phyloP scores from a whole-genome alignment of 1,140 invertebrate species.

The Lerema accius region DNA sequence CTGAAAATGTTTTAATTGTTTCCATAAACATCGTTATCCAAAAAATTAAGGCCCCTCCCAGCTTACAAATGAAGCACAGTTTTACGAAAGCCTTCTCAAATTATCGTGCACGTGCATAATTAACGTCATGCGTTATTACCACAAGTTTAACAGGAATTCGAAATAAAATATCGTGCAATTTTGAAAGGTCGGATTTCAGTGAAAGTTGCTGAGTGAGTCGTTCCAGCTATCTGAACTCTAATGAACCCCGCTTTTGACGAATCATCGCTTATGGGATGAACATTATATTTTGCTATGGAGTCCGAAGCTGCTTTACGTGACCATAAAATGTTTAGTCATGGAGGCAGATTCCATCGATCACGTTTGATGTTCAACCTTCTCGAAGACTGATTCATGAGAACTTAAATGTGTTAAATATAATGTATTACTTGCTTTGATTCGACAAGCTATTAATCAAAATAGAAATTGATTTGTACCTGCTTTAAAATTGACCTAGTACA shows the following conservation, averaged over 20 bases:
- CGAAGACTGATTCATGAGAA: background rate
- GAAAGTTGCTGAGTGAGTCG: conserved; percentile 52
- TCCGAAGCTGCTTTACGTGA: conserved; percentile 36
- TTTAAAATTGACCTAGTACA: no score
- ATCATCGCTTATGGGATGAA: conserved; percentile 46
- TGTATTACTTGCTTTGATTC: background rate
- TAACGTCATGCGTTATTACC: conserved; percentile 11
- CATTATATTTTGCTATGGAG: conserved; percentile 34
- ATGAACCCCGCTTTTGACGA: conserved; percentile 54
- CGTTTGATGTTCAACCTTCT: conserved; percentile 32
- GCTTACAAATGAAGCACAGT: background rate
- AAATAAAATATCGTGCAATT: conserved; percentile 31
- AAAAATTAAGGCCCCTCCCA: background rate
- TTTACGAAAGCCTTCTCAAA: background rate
- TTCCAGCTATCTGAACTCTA: conserved; percentile 52
- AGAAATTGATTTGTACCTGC: no score
- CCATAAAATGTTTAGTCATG: conserved; percentile 37
- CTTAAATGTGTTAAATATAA: background rate
- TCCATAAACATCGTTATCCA: background rate
- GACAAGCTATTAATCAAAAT: no score
- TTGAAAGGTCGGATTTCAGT: conserved; percentile 40
- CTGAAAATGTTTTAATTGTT: background rate
- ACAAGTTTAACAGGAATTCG: conserved; percentile 11
- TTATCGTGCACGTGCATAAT: conserved; percentile 4
- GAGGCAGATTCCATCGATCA: conserved; percentile 17